Conservation (phyloP, 2,888 invertebrate species). For the Acanthosepion esculentum region DNA sequence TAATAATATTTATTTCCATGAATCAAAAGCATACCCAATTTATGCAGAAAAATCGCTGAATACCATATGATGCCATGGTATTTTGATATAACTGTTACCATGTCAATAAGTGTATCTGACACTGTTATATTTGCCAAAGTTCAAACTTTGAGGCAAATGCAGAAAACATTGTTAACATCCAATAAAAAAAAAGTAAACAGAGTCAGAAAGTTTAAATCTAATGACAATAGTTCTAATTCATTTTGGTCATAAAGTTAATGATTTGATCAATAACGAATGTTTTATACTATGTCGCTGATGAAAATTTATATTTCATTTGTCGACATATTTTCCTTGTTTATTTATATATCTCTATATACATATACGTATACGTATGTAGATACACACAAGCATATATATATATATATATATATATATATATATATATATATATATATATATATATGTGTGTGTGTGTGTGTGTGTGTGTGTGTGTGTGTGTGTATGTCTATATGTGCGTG, state of each 20-base stretch:
- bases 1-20: constrained; percentile 2
- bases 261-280: neutral
- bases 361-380: neutral
- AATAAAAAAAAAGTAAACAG: neutral
- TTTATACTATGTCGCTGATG: neutral
- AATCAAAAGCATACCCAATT: neutral
- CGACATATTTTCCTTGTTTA: neutral
- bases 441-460: too few relatives aligned
- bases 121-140: too few relatives aligned
- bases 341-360: neutral
- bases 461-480: too few relatives aligned
- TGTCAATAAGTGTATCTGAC: too few relatives aligned
- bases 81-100: too few relatives aligned
- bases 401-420: neutral
- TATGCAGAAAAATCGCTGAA: neutral
- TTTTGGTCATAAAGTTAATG: neutral
- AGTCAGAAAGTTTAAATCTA: neutral
- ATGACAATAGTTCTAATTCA: neutral
- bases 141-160: neutral
- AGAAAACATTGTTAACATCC: neutral
- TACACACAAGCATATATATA: neutral
- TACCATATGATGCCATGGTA: neutral
- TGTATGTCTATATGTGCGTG: too few relatives aligned
- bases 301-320: neutral
- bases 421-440: neutral